Base-by-base conservation (phyloP, 2,113 vertebrate species). In the Melanerpes formicivorus region DNA sequence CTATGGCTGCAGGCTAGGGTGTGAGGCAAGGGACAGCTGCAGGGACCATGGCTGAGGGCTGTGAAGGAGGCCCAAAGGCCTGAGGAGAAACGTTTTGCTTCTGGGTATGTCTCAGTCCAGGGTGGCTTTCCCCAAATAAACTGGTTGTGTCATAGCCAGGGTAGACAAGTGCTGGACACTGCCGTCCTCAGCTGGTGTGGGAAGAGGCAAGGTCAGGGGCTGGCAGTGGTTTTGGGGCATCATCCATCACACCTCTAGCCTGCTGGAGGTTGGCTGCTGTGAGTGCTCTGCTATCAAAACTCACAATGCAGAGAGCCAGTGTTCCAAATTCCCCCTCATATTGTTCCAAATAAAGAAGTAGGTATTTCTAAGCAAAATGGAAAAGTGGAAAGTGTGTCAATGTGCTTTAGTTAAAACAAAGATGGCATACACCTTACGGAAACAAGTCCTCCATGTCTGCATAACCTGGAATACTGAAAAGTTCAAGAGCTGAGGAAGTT, bases 331-430 rank as follows among this genome's bases (percentile, higher is more conserved):
- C 32, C 19, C 14, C 14, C 34, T 34, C 23, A 14, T 34, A 10
- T 37, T 62, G 21, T 62, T 22, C 32, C 32, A 37, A 59, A 59
- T 59, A 59, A 59, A 59, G 58, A 56, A 27, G 15, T 5, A 56
- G 27, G 16, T 25, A 34, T 18, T 50, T 34, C 16, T 70, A 32
- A 70, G 11, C 21, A 32, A 70, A 69, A 50, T 25, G 66, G 30
- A 34, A 52, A 25, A 18, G 46, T 34, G 67, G 30, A 50, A 70
- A 17, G 26, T 19, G 29, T 1, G 6, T n/a, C 46, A 14, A 25
- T 5, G 59, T 0, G 1, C 7, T 55, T 7, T 5, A 42, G 13
- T 9, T 4, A 4, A 59, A 10, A 18, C 7, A 14, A 3, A 18
- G 8, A 2, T 34, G 37, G 17, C 10, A 7, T 10, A 2, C 5